Conservation (phyloP, 2,888 invertebrate species). For the Scaptomyza cyrtandrae region DNA sequence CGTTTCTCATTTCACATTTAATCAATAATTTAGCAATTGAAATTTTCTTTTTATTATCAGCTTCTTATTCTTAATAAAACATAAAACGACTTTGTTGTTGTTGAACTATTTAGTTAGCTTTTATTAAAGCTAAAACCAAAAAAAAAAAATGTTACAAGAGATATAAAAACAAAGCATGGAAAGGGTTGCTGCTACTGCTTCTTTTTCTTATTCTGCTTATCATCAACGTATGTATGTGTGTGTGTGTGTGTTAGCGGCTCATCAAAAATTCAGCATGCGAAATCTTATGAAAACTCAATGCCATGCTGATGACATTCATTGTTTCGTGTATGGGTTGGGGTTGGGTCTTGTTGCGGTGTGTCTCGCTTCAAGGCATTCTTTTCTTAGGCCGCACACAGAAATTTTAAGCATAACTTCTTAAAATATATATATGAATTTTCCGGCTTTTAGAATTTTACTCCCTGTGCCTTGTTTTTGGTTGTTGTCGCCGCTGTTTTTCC, state of each 20-base stretch:
- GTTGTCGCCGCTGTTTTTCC: no score
- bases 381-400: constrained; percentile 26
- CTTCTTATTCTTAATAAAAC: background rate
- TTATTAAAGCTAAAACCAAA: background rate
- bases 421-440: constrained; percentile 45
- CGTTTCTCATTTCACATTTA: constrained; percentile 9
- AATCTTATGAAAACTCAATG: constrained; percentile 76
- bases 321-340: constrained; percentile 57
- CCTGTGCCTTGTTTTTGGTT: no score
- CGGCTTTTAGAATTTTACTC: constrained; percentile 29
- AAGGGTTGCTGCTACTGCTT: no score
- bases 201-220: background rate
- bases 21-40: constrained; percentile 22
- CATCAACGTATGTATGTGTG: constrained; percentile 2
- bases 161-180: background rate
- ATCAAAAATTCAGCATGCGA: constrained; percentile 70
- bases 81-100: constrained; percentile 1
- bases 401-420: constrained; percentile 54
- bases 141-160: constrained; percentile 17
- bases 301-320: constrained; percentile 76
- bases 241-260: constrained; percentile 33
- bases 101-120: constrained; percentile 20
- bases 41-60: background rate
- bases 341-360: background rate
- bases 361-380: constrained; percentile 33